Conservation (phyloP, 2,797 vertebrate species). For the Gila robusta region DNA sequence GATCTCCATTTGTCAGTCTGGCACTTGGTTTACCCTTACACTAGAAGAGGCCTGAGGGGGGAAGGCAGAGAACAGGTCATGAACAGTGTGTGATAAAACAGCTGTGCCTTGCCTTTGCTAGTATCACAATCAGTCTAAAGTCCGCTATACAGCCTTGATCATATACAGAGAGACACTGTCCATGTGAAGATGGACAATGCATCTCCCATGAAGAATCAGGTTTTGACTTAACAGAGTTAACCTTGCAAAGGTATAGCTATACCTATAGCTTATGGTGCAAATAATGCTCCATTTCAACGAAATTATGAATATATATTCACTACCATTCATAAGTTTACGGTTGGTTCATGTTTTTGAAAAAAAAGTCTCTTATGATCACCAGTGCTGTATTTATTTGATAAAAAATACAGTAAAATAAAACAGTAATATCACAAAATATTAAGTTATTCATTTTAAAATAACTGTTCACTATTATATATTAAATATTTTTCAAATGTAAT, state of each 20-base stretch:
- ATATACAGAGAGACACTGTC: background rate
- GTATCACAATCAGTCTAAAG: slow-evolving; percentile 21
- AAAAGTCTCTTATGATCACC: background rate
- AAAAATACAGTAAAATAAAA: background rate
- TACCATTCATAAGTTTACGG: background rate
- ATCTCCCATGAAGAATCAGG: background rate
- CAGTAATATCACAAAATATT: background rate
- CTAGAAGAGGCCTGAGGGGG: slow-evolving; percentile 43
- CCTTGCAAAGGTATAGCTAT: background rate
- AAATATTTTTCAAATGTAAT: background rate
- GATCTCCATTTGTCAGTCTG: slow-evolving; percentile 58
- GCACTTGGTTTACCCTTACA: slow-evolving; percentile 54
- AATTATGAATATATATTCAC: background rate
- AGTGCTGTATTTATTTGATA: background rate
- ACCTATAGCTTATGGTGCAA: background rate
- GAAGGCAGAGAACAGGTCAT: slow-evolving; percentile 40
- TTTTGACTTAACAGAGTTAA: background rate
- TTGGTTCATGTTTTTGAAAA: background rate
- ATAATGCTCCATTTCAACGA: background rate
- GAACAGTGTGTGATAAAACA: slow-evolving; percentile 55
- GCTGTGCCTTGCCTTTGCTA: slow-evolving; percentile 43
- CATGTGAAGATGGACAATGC: background rate
- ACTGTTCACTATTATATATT: background rate
- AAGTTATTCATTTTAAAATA: too few species aligned
- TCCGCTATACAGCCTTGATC: slow-evolving; percentile 7